Evolutionary conservation across 2,113 vertebrate species (phyloP).

Genomic region (Eulemur rufifrons): DNA sequence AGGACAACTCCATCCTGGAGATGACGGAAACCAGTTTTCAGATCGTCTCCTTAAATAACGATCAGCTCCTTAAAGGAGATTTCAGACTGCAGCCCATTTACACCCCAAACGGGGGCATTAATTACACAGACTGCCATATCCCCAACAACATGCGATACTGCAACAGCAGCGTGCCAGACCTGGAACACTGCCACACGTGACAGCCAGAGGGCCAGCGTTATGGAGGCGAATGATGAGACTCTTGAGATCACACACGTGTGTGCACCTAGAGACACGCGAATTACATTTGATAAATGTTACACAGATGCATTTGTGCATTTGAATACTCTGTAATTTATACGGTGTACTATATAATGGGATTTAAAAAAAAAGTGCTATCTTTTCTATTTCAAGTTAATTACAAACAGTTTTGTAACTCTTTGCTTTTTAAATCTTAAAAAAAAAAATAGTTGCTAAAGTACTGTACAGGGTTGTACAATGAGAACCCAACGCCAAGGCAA

Average conservation of each 20-base stretch:
- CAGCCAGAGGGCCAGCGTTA: conserved; percentile 72
- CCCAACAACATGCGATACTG: conserved; percentile 97
- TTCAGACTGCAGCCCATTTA: conserved; percentile 99
- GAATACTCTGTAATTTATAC: conserved; percentile 98
- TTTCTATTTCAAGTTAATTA: conserved; percentile 97
- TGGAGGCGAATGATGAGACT: conserved; percentile 60
- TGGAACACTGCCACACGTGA: conserved; percentile 99
- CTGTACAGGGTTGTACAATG: conserved; percentile 96
- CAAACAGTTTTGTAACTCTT: conserved; percentile 97
- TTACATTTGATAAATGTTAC: conserved; percentile 92
- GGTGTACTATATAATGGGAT: conserved; percentile 98
- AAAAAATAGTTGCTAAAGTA: conserved; percentile 90
- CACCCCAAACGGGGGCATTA: conserved; percentile 97
- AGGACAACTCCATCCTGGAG: conserved; percentile 99
- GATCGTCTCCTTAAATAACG: conserved; percentile 99
- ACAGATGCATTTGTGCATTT: conserved; percentile 90
- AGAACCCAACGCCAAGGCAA: conserved; percentile 88
- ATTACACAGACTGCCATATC: conserved; percentile 97
- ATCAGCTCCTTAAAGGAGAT: conserved; percentile 99
- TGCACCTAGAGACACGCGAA: conserved; percentile 68
- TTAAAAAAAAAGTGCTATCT: conserved; percentile 95
- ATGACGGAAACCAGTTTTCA: conserved; percentile 99
- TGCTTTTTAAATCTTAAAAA: conserved; percentile 94
- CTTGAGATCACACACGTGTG: conserved; percentile 68
- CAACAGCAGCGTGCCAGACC: conserved; percentile 97